Percentiles rank a stretch among this genome's conserved stretches.
Conservation (phyloP, 2,888 invertebrate genomes). For the Leuctra nigra region DNA sequence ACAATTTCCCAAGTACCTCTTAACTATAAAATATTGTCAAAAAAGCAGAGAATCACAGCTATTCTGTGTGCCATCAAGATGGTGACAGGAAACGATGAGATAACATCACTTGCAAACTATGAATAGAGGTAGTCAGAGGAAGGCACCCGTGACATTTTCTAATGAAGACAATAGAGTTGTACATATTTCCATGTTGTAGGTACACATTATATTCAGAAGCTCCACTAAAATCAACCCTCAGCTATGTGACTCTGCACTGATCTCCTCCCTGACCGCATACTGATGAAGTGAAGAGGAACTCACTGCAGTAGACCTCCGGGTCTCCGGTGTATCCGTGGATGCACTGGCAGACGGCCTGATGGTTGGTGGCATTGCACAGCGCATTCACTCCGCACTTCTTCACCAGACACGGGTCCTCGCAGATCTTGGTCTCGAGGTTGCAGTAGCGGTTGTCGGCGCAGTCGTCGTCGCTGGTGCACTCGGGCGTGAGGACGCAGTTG, state of each 20-base stretch:
- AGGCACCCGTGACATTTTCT: no score
- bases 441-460: slow-evolving; percentile 74
- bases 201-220: not conserved
- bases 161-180: no score
- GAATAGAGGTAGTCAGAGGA: no score
- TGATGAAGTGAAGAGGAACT: slow-evolving; percentile 38
- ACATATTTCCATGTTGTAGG: not conserved
- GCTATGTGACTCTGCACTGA: not conserved
- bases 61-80: no score
- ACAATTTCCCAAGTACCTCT: no score
- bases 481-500: slow-evolving; percentile 51
- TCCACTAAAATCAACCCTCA: no score
- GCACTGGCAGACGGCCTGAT: slow-evolving; percentile 71
- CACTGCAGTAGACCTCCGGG: slow-evolving; percentile 66
- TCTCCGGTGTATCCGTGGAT: slow-evolving; percentile 70
- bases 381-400: slow-evolving; percentile 71
- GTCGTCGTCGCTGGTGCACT: slow-evolving; percentile 64
- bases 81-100: no score
- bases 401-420: slow-evolving; percentile 70
- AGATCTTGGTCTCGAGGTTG: slow-evolving; percentile 58
- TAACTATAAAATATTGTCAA: no score
- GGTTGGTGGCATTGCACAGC: slow-evolving; percentile 68
- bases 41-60: no score
- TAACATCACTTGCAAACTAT: no score
- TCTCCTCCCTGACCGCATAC: not conserved